phyloP scores from a whole-genome alignment of 2,888 invertebrate species.

The Azorinus chamasolen region DNA sequence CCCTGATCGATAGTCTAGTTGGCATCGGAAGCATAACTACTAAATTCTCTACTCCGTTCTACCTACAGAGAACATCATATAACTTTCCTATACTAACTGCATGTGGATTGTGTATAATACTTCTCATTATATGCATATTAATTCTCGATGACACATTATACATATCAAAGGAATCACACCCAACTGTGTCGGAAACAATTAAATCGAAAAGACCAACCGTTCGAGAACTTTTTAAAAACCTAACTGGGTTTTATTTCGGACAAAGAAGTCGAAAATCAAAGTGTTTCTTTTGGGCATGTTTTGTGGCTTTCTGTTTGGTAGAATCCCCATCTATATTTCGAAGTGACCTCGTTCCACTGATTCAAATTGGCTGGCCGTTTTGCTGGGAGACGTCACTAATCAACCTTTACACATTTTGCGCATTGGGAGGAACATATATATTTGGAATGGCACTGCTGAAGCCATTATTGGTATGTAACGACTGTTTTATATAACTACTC shows the following conservation, averaged over 20 bases:
- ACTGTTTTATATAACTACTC: too few relatives aligned
- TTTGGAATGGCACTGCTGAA: constrained; percentile 17
- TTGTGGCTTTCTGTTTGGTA: constrained; percentile 19
- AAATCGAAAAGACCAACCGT: background rate
- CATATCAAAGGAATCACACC: too few relatives aligned
- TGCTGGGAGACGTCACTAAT: constrained; percentile 3
- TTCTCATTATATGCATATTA: background rate
- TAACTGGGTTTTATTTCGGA: background rate
- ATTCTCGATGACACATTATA: too few relatives aligned
- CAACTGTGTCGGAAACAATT: too few relatives aligned
- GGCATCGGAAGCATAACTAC: constrained; percentile 21
- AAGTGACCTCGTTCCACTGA: constrained; percentile 18
- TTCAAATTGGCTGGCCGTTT: constrained; percentile 23
- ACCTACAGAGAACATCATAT: background rate
- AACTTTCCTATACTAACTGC: background rate
- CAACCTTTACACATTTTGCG: constrained; percentile 7
- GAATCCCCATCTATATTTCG: constrained; percentile 23
- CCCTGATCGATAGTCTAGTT: constrained; percentile 21
- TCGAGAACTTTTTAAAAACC: constrained; percentile 3
- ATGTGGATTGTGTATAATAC: background rate
- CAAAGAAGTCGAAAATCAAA: too few relatives aligned
- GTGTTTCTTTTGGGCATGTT: constrained; percentile 9
- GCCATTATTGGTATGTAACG: constrained; percentile 2
- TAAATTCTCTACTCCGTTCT: constrained; percentile 9
- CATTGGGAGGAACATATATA: constrained; percentile 7